These are phyloP conservation scores for Actinopyga echinites DNA, from an alignment of 53 echinoderm and acorn worm species.

Conservation along the genomic window DNA sequence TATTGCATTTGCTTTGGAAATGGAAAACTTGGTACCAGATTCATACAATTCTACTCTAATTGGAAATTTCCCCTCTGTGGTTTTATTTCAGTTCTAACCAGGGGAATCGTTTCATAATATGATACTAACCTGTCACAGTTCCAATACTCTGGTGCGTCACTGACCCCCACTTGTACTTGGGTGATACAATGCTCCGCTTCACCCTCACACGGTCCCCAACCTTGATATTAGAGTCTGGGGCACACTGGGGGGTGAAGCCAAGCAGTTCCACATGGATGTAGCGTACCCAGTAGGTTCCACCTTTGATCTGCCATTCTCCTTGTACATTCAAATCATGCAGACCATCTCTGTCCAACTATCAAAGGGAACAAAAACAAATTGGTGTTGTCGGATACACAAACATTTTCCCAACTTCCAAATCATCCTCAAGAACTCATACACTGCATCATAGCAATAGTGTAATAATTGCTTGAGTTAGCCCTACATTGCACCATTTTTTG, in stretches of 20 bases:
- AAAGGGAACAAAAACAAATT: background rate
- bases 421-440: background rate
- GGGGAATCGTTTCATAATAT: background rate
- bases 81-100: background rate
- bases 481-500: too few relatives aligned
- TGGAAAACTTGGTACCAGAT: background rate
- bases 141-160: conserved; percentile 93
- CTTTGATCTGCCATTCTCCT: conserved; percentile 96
- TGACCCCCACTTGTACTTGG: conserved; percentile 97
- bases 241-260: conserved; percentile 80
- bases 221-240: conserved; percentile 90
- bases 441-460: background rate
- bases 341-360: conserved; percentile 90
- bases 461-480: too few relatives aligned
- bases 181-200: conserved; percentile 71
- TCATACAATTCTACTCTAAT: background rate
- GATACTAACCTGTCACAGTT: conserved; percentile 80
- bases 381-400: too few relatives aligned
- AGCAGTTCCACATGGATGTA: conserved; percentile 98
- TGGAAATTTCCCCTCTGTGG: too few relatives aligned
- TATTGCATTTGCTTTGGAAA: too few relatives aligned
- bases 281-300: conserved; percentile 98
- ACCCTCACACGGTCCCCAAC: conserved; percentile 94
- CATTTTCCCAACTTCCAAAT: too few relatives aligned
- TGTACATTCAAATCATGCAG: conserved; percentile 97